Evolutionary conservation across 1,140 invertebrate genomes (phyloP), one percentile per base, ranked within the genome.

Genomic region (Procambarus virginalis): DNA sequence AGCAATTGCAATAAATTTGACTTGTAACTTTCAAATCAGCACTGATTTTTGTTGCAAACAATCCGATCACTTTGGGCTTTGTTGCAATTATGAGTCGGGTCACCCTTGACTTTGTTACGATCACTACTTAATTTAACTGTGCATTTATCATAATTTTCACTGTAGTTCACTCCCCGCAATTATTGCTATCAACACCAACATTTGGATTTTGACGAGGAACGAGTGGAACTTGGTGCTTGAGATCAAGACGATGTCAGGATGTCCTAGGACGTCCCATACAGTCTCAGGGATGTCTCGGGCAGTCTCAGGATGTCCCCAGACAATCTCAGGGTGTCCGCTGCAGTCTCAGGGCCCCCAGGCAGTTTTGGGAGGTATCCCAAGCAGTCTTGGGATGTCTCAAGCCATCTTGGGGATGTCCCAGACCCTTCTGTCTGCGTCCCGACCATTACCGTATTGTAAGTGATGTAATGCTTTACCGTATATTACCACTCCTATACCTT

Each of bases 151-250:
- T 34, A 34, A 34, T 34, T 34, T 34, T 34, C 34, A 34, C 34
- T 34, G 34, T 34, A 12, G 55, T 58, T 12, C 6, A 58, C 6
- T 58, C 55, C 6, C 55, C 55, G 12, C 8, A 58, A 58, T 58
- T 64, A 17, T 64, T 20, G 14, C 60, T 2, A 73, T 73, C 5
- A 34, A 22, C 68, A 73, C 68, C n/a, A 34, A 34, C 68, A 73
- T 55, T 22, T 68, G 60, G 60, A 60, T 45, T 68, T 68, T 48
- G 34, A 20, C 51, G 80, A 82, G 17, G 80, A 60, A 82, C 60
- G 60, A 48, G 80, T 34, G 60, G 80, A 68, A 20, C 51, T n/a
- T 82, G 58, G 60, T 48, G 34, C 46, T 45, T 46, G 80, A 82
- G 60, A 5, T 64, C 60, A 20, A 20, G 60, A 64, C 10, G 34